A percentile compares a stretch with the other conserved stretches of the same genome.
Evolutionary conservation across 2,888 invertebrate genomes (phyloP).

Genomic region (Pandemis heparana): DNA sequence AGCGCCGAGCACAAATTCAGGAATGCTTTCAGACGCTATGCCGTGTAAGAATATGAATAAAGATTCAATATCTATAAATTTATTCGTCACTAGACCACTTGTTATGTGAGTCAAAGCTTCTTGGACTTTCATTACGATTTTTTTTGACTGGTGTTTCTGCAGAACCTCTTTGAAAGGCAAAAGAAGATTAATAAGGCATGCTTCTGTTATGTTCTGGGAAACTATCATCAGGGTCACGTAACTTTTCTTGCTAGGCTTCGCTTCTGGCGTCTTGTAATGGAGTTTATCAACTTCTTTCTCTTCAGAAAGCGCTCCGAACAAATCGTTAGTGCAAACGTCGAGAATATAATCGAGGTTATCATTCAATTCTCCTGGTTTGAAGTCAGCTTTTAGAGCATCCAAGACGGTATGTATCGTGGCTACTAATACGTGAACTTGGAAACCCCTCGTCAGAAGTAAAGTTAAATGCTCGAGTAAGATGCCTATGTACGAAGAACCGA

Average conservation of each 20-base stretch:
- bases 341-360: slow-evolving; percentile 90
- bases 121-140: slow-evolving; percentile 91
- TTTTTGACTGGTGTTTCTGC: slow-evolving; percentile 91
- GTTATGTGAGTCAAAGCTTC: slow-evolving; percentile 92
- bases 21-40: slow-evolving; percentile 92
- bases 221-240: slow-evolving; percentile 94
- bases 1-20: slow-evolving; percentile 87
- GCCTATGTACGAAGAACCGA: slow-evolving; percentile 93
- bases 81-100: slow-evolving; percentile 93
- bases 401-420: slow-evolving; percentile 95
- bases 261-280: slow-evolving; percentile 92
- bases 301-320: slow-evolving; percentile 94
- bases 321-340: slow-evolving; percentile 94
- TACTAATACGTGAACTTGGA: slow-evolving; percentile 96
- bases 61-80: slow-evolving; percentile 89
- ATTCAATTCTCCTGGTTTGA: slow-evolving; percentile 93
- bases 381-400: slow-evolving; percentile 88
- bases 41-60: slow-evolving; percentile 93
- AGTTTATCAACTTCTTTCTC: slow-evolving; percentile 97
- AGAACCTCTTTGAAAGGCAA: slow-evolving; percentile 93
- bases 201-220: slow-evolving; percentile 91
- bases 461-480: slow-evolving; percentile 93
- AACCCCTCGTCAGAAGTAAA: slow-evolving; percentile 93
- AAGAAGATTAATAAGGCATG: slow-evolving; percentile 90
- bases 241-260: slow-evolving; percentile 93